These are phyloP conservation scores for Corvus moneduloides DNA, from an alignment of 2,113 vertebrate genomes.

Conservation along the genomic window DNA sequence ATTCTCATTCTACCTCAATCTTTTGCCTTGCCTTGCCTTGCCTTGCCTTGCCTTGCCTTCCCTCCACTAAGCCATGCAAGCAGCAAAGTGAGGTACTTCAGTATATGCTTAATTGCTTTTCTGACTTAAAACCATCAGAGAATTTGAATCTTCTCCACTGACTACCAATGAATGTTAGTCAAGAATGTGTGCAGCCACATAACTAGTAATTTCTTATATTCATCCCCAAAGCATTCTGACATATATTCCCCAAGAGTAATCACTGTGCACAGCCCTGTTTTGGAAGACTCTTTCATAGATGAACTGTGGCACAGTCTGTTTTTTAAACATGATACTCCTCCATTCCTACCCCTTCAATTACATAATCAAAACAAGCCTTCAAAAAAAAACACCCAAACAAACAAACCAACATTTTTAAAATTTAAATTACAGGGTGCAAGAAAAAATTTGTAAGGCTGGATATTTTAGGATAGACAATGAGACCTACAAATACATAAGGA, in stretches of 20 bases:
- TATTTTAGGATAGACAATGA: constrained; percentile 2
- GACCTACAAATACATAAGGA: neutral
- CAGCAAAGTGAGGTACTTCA: neutral
- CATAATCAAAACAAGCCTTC: constrained; percentile 1
- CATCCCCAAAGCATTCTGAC: constrained; percentile 1
- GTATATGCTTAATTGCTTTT: neutral
- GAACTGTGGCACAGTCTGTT: neutral
- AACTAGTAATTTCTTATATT: neutral
- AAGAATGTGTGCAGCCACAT: neutral
- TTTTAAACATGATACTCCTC: constrained; percentile 2
- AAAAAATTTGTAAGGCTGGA: neutral
- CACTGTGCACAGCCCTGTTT: neutral
- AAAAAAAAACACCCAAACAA: neutral
- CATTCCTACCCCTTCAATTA: neutral
- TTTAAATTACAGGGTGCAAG: constrained; percentile 8
- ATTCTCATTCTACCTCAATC: neutral
- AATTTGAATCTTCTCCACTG: neutral
- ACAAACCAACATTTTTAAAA: neutral
- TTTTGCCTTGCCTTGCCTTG: neutral
- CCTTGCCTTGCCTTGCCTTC: neutral
- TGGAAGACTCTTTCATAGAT: neutral
- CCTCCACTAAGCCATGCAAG: neutral
- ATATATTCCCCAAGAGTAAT: neutral
- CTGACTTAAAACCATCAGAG: neutral
- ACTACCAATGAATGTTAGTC: neutral